Percentiles rank a stretch among this genome's conserved stretches.
These are phyloP conservation scores for Carterocephalus palaemon DNA, from an alignment of 2,888 invertebrate species.

Conservation along the genomic window DNA sequence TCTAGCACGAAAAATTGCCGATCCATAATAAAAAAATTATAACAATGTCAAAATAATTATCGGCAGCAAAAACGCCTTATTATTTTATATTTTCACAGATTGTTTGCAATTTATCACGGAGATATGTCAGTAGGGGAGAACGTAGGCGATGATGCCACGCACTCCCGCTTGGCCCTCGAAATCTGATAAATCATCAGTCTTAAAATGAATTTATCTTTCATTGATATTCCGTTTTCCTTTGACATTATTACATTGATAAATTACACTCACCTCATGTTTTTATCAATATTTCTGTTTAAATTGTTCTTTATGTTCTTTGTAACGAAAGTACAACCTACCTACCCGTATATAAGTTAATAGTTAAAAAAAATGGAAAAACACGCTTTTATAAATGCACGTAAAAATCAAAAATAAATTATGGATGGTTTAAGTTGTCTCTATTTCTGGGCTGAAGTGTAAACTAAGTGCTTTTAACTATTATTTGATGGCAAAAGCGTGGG, in stretches of 20 bases:
- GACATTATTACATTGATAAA: constrained; percentile 35
- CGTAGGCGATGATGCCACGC: constrained; percentile 57
- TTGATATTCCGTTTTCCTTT: constrained; percentile 48
- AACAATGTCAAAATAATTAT: too few species aligned
- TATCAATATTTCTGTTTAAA: too few species aligned
- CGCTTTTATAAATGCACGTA: too few species aligned
- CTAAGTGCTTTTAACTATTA: too few species aligned
- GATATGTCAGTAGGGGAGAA: constrained; percentile 54
- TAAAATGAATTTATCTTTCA: constrained; percentile 59
- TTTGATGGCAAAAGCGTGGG: too few species aligned
- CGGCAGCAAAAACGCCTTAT: constrained; percentile 36
- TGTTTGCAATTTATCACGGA: constrained; percentile 64
- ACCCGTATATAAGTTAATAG: too few species aligned
- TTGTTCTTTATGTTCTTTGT: constrained; percentile 19
- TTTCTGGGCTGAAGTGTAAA: too few species aligned
- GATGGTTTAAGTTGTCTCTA: too few species aligned
- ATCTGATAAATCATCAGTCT: constrained; percentile 63
- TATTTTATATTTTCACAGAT: constrained; percentile 54
- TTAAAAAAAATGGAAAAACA: background rate
- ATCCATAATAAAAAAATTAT: too few species aligned
- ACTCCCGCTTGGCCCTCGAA: constrained; percentile 42
- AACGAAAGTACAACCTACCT: background rate
- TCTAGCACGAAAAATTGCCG: too few species aligned
- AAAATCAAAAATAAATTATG: too few species aligned
- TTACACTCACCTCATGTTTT: constrained; percentile 14